These are phyloP conservation scores for Oophaga sylvatica DNA, from an alignment of 2,797 vertebrate species.

Conservation along the genomic window DNA sequence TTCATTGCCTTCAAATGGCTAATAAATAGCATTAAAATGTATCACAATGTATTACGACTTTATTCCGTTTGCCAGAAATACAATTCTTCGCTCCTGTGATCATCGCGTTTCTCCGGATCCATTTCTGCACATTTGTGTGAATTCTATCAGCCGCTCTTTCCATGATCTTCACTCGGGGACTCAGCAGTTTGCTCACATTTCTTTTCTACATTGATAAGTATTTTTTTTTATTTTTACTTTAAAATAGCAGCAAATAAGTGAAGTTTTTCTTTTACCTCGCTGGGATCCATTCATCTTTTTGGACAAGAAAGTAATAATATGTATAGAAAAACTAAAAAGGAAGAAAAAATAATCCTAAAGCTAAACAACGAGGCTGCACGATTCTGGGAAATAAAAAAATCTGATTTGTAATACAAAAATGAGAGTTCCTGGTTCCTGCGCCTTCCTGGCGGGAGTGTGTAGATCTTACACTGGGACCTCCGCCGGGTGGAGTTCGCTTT, in stretches of 20 bases:
- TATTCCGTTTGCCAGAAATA: background rate
- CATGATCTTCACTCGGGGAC: too few species aligned
- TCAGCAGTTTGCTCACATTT: background rate
- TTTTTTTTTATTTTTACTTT: background rate
- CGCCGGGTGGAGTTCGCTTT: slow-evolving; percentile 22
- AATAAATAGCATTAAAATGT: background rate
- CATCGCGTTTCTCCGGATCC: background rate
- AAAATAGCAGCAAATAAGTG: background rate
- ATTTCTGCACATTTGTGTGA: background rate
- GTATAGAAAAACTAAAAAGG: background rate
- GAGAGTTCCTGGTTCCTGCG: background rate
- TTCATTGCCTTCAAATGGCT: background rate
- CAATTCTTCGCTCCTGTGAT: background rate
- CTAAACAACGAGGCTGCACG: background rate
- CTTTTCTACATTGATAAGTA: background rate
- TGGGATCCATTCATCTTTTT: background rate
- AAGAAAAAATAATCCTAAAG: background rate
- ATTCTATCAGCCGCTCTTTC: background rate
- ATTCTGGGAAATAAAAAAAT: slow-evolving; percentile 32
- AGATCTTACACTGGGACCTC: slow-evolving; percentile 40
- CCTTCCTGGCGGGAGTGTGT: slow-evolving; percentile 8
- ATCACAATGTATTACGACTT: background rate
- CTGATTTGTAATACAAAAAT: background rate
- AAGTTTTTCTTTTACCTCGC: background rate
- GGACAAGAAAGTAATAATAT: background rate